phyloP scores from a whole-genome alignment of 2,113 vertebrate genomes.

The Epinephelus cyanopodus region DNA sequence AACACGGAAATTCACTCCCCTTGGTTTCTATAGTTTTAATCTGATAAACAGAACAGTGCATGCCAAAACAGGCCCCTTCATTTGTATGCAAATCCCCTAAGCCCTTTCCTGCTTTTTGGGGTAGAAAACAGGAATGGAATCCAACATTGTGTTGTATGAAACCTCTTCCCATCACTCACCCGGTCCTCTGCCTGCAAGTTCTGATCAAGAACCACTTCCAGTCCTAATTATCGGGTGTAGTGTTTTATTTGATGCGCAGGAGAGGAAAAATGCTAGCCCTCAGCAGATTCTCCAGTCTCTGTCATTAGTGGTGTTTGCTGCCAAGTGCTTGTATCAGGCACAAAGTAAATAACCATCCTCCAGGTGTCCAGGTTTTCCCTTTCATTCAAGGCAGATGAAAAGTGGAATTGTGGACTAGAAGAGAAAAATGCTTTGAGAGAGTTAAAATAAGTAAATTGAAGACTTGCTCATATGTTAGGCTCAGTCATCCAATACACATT shows the following conservation, averaged over 20 bases:
- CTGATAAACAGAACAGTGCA: constrained; percentile 70
- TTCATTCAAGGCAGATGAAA: constrained; percentile 37
- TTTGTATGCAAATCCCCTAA: constrained; percentile 75
- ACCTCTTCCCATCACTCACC: constrained; percentile 31
- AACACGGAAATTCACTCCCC: constrained; percentile 50
- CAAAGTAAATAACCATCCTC: constrained; percentile 52
- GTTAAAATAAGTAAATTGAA: constrained; percentile 19
- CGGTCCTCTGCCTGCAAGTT: constrained; percentile 43
- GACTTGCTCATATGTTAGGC: not conserved
- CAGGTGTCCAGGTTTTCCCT: constrained; percentile 57
- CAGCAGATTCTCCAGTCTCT: constrained; percentile 65
- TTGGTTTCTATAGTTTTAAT: constrained; percentile 73
- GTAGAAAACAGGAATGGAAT: constrained; percentile 39
- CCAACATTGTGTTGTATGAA: constrained; percentile 37
- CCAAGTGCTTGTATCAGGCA: constrained; percentile 48
- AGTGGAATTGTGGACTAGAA: constrained; percentile 31
- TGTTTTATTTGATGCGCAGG: constrained; percentile 56
- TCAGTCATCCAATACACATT: not conserved
- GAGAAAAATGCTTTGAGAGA: not conserved
- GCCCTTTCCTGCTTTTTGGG: constrained; percentile 42
- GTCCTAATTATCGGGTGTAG: constrained; percentile 61
- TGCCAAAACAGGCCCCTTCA: constrained; percentile 71
- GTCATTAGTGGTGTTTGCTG: constrained; percentile 68
- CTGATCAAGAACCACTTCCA: constrained; percentile 46
- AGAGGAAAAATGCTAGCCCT: constrained; percentile 45